A percentile compares a stretch with the other conserved stretches of the same genome.
Evolutionary conservation across 2,888 invertebrate species (phyloP).

Genomic region (Leucoma salicis): DNA sequence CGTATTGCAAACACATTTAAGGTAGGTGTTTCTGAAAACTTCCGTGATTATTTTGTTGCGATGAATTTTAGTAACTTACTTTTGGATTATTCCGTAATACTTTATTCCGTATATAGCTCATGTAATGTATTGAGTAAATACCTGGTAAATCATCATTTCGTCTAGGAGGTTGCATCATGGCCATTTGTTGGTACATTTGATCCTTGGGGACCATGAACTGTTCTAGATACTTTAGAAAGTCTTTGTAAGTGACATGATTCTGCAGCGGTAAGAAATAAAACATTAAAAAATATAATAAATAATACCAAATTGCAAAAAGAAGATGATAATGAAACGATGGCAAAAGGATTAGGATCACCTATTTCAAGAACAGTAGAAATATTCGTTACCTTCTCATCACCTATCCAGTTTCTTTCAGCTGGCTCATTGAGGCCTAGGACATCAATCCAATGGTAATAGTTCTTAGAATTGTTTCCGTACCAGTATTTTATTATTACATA

Average conservation of each 20-base stretch:
- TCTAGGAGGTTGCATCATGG: slow-evolving; percentile 63
- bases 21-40: no score
- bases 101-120: no score
- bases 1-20: not conserved
- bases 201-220: slow-evolving; percentile 80
- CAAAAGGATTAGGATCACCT: no score
- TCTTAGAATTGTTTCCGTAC: slow-evolving; percentile 87
- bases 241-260: slow-evolving; percentile 87
- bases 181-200: slow-evolving; percentile 71
- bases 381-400: slow-evolving; percentile 77
- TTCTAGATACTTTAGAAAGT: slow-evolving; percentile 85
- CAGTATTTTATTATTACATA: slow-evolving; percentile 90
- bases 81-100: no score
- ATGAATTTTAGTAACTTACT: no score
- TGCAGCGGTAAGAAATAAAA: slow-evolving; percentile 40
- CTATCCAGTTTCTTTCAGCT: slow-evolving; percentile 88
- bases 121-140: slow-evolving; percentile 26
- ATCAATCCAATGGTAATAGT: slow-evolving; percentile 87
- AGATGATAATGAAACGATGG: no score
- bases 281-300: no score
- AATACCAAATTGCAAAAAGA: no score
- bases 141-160: slow-evolving; percentile 60
- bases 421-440: slow-evolving; percentile 86
- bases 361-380: not conserved
- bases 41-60: no score